A percentile compares a stretch with the other conserved stretches of the same genome.
These are phyloP conservation scores for Callimorpha dominula DNA, from an alignment of 2,888 invertebrate species.

Conservation along the genomic window DNA sequence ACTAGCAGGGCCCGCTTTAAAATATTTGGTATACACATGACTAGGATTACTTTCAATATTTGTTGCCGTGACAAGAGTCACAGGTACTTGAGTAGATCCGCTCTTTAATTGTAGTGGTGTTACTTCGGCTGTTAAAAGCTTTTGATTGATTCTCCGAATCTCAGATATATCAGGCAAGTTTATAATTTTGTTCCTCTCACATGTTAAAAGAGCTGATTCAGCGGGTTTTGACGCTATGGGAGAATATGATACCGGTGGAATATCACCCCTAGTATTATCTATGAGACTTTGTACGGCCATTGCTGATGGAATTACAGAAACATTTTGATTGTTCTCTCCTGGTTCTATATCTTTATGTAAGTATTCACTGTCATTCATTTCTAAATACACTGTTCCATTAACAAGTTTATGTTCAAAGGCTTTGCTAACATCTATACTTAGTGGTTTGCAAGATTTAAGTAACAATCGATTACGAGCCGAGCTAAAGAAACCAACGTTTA, in stretches of 20 bases:
- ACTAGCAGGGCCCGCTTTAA: constrained; percentile 16
- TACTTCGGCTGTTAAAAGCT: constrained; percentile 73
- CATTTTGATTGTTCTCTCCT: constrained; percentile 35
- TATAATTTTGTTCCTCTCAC: constrained; percentile 68
- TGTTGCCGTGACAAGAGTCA: constrained; percentile 24
- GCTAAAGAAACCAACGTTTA: constrained; percentile 73
- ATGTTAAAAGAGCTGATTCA: constrained; percentile 19
- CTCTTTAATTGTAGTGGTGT: constrained; percentile 63
- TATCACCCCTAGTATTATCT: constrained; percentile 48
- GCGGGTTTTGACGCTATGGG: constrained; percentile 9
- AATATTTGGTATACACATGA: neutral
- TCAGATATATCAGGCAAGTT: constrained; percentile 70
- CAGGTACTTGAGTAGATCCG: constrained; percentile 32
- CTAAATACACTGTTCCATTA: constrained; percentile 68
- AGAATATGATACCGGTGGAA: constrained; percentile 14
- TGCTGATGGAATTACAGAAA: constrained; percentile 62
- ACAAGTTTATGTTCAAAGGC: constrained; percentile 73
- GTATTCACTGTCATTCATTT: constrained; percentile 35
- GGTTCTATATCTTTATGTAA: constrained; percentile 22
- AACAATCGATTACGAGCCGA: constrained; percentile 66
- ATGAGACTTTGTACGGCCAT: constrained; percentile 67
- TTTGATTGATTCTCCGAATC: constrained; percentile 71
- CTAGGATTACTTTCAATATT: neutral
- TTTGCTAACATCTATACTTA: constrained; percentile 78
- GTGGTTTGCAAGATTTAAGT: constrained; percentile 71